Evolutionary conservation across 2,888 invertebrate genomes (phyloP).

Genomic region (Hypena proboscidalis): DNA sequence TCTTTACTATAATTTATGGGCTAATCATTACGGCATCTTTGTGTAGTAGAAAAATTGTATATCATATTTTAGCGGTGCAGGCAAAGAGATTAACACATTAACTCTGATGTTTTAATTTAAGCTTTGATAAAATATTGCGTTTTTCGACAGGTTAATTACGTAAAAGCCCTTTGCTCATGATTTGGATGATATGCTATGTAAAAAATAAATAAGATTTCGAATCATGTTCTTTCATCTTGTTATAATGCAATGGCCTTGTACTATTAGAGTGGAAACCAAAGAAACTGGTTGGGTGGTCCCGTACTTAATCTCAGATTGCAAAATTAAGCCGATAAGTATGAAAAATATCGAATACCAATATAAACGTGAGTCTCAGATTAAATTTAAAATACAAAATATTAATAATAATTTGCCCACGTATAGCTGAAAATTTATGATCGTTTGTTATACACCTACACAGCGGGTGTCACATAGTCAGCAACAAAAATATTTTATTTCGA

Average conservation of each 20-base stretch:
- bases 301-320: neutral
- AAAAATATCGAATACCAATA: constrained; percentile 2
- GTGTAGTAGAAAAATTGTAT: constrained; percentile 10
- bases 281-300: constrained; percentile 2
- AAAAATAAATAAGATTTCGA: neutral
- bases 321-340: neutral
- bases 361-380: constrained; percentile 5
- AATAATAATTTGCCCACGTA: constrained; percentile 24
- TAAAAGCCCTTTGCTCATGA: neutral
- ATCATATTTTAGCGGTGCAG: constrained; percentile 16
- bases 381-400: constrained; percentile 10
- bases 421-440: constrained; percentile 38
- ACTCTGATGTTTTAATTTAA: constrained; percentile 13
- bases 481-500: constrained; percentile 25
- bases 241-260: too few relatives aligned
- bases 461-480: constrained; percentile 30
- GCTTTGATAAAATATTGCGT: constrained; percentile 5
- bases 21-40: constrained; percentile 15
- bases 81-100: constrained; percentile 14
- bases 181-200: neutral
- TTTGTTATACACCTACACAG: constrained; percentile 36
- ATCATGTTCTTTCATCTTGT: too few relatives aligned
- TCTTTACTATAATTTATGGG: constrained; percentile 29
- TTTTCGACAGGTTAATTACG: constrained; percentile 3
- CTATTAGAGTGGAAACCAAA: too few relatives aligned